phyloP scores from a whole-genome alignment of 2,113 vertebrate genomes.

The Eonycteris spelaea region DNA sequence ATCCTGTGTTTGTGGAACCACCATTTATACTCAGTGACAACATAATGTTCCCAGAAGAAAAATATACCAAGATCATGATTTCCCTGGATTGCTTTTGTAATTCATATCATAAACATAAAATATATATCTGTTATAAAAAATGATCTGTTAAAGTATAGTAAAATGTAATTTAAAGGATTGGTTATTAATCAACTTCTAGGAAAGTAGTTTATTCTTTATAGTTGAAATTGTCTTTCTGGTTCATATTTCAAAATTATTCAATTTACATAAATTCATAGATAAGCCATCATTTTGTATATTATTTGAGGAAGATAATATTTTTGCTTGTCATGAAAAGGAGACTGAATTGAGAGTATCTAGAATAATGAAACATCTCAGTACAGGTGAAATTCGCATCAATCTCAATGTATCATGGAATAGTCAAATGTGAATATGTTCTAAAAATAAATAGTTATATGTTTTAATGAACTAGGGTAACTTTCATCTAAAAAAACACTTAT shows the following conservation, averaged over 20 bases:
- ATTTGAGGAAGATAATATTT: slow-evolving; percentile 41
- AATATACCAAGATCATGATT: slow-evolving; percentile 31
- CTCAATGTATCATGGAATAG: background rate
- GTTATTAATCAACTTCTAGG: background rate
- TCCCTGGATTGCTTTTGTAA: background rate
- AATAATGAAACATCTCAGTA: background rate
- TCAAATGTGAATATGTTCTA: slow-evolving; percentile 30
- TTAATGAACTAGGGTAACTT: slow-evolving; percentile 16
- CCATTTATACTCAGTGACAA: background rate
- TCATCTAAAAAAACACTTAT: background rate
- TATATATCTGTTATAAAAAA: background rate
- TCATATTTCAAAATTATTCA: slow-evolving; percentile 6
- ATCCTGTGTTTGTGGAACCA: background rate
- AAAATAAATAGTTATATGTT: background rate
- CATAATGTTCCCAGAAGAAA: background rate
- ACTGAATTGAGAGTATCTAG: background rate
- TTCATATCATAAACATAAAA: background rate
- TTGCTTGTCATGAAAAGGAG: slow-evolving; percentile 36
- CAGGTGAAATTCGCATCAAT: background rate
- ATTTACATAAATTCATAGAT: background rate
- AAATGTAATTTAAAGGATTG: background rate
- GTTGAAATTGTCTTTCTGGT: slow-evolving; percentile 2
- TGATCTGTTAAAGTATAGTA: background rate
- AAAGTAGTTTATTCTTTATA: background rate
- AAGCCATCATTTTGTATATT: background rate